phyloP scores from a whole-genome alignment of 1,140 invertebrate genomes.

The Papilio xuthus region DNA sequence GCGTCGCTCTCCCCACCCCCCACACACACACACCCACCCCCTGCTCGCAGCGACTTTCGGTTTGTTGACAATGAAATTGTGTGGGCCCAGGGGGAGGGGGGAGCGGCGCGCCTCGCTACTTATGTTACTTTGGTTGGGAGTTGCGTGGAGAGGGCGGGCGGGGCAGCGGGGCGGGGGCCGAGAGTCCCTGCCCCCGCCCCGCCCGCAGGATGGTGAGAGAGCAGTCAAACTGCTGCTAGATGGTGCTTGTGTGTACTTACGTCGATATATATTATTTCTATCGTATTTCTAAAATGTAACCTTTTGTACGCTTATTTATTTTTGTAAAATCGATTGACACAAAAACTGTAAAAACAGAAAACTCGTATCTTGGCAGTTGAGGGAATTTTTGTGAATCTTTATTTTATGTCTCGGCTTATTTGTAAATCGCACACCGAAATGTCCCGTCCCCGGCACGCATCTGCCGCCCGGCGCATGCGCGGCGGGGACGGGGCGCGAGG shows the following conservation, averaged over 20 bases:
- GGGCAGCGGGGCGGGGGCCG: constrained; percentile 7
- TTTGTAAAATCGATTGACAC: constrained; percentile 58
- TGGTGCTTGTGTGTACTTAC: constrained; percentile 79
- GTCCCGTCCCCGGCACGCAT: constrained; percentile 31
- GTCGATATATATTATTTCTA: constrained; percentile 67
- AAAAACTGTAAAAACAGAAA: constrained; percentile 32
- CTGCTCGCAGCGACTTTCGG: background rate
- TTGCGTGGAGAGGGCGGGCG: constrained; percentile 24
- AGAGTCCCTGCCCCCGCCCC: background rate
- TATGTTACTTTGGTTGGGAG: constrained; percentile 37
- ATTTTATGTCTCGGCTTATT: constrained; percentile 49
- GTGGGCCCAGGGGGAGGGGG: too few species aligned
- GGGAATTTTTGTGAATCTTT: constrained; percentile 49
- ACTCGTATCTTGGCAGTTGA: constrained; percentile 27
- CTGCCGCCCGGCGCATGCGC: constrained; percentile 40
- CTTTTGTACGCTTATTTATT: constrained; percentile 71
- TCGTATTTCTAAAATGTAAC: constrained; percentile 60
- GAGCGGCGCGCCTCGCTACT: background rate
- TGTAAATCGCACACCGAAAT: constrained; percentile 53
- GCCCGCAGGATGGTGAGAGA: constrained; percentile 47
- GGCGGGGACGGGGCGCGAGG: constrained; percentile 44
- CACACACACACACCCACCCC: background rate
- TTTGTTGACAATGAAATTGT: constrained; percentile 8
- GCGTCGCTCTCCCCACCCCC: background rate
- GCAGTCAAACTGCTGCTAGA: constrained; percentile 73